Percentiles rank a stretch among this genome's conserved stretches.
Evolutionary conservation across 1,140 invertebrate species (phyloP).

Genomic region (Teleopsis dalmanni): DNA sequence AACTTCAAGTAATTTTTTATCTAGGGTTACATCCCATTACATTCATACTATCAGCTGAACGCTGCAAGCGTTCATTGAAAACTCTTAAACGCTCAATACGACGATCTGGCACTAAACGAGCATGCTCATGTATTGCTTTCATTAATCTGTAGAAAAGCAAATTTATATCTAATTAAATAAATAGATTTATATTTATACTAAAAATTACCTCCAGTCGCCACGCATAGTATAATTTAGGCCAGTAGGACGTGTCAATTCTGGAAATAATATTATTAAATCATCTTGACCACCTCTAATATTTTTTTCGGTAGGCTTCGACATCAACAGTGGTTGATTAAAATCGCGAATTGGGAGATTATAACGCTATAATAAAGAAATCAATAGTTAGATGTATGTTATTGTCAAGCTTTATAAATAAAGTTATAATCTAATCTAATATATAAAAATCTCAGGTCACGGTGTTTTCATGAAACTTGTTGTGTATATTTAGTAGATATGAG

Average conservation of each 20-base stretch:
- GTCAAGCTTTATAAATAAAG: too few relatives aligned
- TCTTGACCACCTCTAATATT: slow-evolving; percentile 55
- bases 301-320: slow-evolving; percentile 53
- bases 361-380: too few relatives aligned
- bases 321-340: slow-evolving; percentile 55
- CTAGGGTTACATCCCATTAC: slow-evolving; percentile 58
- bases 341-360: slow-evolving; percentile 56
- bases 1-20: slow-evolving; percentile 52
- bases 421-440: slow-evolving; percentile 72
- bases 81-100: slow-evolving; percentile 54
- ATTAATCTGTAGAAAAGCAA: slow-evolving; percentile 64
- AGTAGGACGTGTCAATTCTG: slow-evolving; percentile 67
- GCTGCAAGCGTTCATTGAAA: slow-evolving; percentile 53
- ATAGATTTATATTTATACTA: too few relatives aligned
- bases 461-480: slow-evolving; percentile 50
- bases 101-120: slow-evolving; percentile 53
- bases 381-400: too few relatives aligned
- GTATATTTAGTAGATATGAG: slow-evolving; percentile 55
- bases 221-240: slow-evolving; percentile 57
- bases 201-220: too few relatives aligned
- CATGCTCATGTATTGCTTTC: slow-evolving; percentile 54
- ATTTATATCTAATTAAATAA: too few relatives aligned
- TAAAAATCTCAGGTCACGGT: slow-evolving; percentile 54
- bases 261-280: slow-evolving; percentile 59
- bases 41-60: slow-evolving; percentile 44